A percentile compares a stretch with the other conserved stretches of the same genome.
These are phyloP conservation scores for Nomada hirtipes DNA, from an alignment of 2,888 invertebrate genomes.

Conservation along the genomic window DNA sequence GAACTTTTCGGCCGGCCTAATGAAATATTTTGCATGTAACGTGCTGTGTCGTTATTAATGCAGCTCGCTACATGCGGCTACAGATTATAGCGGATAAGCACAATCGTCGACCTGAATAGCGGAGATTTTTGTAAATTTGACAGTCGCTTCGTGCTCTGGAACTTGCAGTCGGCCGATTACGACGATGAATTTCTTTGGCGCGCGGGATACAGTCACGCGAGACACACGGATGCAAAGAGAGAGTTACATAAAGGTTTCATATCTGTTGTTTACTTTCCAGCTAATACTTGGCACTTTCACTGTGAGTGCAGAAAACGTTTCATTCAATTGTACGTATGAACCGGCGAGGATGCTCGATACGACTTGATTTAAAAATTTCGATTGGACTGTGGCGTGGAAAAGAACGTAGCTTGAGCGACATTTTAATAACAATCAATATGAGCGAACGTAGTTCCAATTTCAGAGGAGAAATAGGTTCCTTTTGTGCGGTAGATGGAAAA, in stretches of 20 bases:
- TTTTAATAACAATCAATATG: no score
- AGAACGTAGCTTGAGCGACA: no score
- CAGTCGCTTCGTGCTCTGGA: constrained; percentile 20
- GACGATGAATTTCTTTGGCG: constrained; percentile 4
- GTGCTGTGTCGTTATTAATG: no score
- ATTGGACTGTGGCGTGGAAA: no score
- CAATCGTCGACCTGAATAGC: constrained; percentile 49
- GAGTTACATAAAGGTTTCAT: constrained; percentile 23
- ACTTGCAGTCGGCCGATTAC: constrained; percentile 15
- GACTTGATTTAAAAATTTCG: no score
- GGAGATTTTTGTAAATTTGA: constrained; percentile 41
- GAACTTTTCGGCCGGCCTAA: no score
- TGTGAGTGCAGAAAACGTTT: background rate
- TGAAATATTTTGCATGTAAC: no score
- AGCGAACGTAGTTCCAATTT: no score
- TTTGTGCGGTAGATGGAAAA: no score
- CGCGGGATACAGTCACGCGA: background rate
- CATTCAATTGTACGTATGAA: background rate
- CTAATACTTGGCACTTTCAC: constrained; percentile 16
- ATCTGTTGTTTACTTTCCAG: constrained; percentile 27
- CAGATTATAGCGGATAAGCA: constrained; percentile 14
- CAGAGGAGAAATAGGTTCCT: no score
- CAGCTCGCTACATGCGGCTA: background rate
- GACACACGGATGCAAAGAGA: background rate
- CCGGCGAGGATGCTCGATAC: background rate